Conservation (phyloP, 2,888 invertebrate genomes). For the Phengaris arion region DNA sequence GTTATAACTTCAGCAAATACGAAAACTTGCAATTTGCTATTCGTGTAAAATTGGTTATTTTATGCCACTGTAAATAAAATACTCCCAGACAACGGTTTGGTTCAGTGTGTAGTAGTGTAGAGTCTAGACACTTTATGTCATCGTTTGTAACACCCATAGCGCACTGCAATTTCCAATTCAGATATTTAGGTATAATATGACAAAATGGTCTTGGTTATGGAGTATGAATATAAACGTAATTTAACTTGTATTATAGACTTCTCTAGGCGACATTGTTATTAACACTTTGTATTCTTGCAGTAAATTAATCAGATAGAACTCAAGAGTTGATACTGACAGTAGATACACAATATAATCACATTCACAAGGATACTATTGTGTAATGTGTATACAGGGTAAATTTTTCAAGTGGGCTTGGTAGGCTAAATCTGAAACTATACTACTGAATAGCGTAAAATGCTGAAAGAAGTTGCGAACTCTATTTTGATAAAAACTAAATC, state of each 20-base stretch:
- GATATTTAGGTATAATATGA: neutral
- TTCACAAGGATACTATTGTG: too few relatives aligned
- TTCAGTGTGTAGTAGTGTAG: slow-evolving; percentile 1
- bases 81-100: neutral
- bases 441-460: too few relatives aligned
- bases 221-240: neutral
- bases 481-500: too few relatives aligned
- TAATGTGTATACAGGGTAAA: too few relatives aligned
- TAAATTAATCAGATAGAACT: too few relatives aligned
- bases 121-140: slow-evolving; percentile 2
- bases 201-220: neutral
- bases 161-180: neutral
- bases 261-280: neutral
- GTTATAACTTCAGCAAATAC: neutral
- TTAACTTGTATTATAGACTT: neutral
- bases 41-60: neutral
- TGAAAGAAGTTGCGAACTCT: too few relatives aligned
- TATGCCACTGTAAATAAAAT: neutral
- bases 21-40: neutral
- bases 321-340: too few relatives aligned
- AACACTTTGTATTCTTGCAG: too few relatives aligned
- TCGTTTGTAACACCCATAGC: slow-evolving; percentile 4
- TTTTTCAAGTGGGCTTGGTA: too few relatives aligned
- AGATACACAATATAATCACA: too few relatives aligned
- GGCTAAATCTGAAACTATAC: too few relatives aligned